Evolutionary conservation across 2,797 vertebrate species (phyloP), one percentile per base, ranked within the genome.

Genomic region (Antennarius maculatus): DNA sequence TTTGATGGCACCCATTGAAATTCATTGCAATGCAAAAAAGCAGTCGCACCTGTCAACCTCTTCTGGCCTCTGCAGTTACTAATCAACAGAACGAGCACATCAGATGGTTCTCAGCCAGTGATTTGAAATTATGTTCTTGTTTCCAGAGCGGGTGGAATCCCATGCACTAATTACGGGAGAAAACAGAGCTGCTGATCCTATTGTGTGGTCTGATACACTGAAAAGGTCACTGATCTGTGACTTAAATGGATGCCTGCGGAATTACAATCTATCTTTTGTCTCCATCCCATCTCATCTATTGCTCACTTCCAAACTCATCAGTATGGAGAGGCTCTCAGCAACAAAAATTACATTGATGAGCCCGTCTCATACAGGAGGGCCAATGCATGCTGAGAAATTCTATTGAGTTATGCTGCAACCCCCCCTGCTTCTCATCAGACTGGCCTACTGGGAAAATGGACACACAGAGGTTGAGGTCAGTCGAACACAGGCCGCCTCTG

Each of bases 201-300:
- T 77, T 80, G 73, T 83, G 61, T 52, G 54, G 60, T 52, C 60
- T n/a, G 43, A 72, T 71, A 56, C 42, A 17, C 59, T 63, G 66
- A 76, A 81, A 86, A 80, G 82, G 82, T 84, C 78, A 79, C 41
- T 64, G 79, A 79, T 79, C 81, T 82, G 77, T 42, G 62, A 70
- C 66, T 12, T 63, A 64, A 77, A 76, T 67, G 65, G 75, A 77
- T 58, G 77, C 79, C 63, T 61, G 16, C 28, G 63, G 66, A 84
- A 84, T 82, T 52, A 86, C 82, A 85, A 84, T 80, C 66, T 66
- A 54, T 15, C 17, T 54, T 85, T 83, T 87, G 77, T 85, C 65
- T 84, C 58, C 7, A 65, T 51, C 27, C 55, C 63, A 63, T 59
- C 68, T 81, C 76, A 77, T 63, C 68, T 59, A 63, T 56, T 68